phyloP scores from a whole-genome alignment of 2,797 vertebrate species.

The Dallia pectoralis region DNA sequence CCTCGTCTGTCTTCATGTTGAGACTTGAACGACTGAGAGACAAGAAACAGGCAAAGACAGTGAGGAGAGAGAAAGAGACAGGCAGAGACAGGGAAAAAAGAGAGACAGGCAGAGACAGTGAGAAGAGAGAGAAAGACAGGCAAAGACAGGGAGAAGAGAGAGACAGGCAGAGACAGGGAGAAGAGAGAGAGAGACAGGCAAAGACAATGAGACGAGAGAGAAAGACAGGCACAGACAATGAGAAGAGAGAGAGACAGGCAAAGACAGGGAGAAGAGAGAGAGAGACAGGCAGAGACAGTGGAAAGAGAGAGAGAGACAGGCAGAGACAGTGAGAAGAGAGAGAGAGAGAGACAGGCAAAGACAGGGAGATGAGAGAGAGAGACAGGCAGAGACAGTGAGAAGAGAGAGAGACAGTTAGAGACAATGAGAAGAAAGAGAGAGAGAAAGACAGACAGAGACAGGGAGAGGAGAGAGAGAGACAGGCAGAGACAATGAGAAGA shows the following conservation, averaged over 20 bases:
- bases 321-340: background rate
- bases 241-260: background rate
- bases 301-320: background rate
- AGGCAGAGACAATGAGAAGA: background rate
- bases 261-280: conserved; percentile 30
- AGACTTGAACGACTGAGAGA: conserved; percentile 87
- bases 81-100: background rate
- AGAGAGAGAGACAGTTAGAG: conserved; percentile 4
- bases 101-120: background rate
- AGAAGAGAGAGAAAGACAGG: background rate
- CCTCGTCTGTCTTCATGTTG: conserved; percentile 88
- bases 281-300: conserved; percentile 7
- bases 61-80: background rate
- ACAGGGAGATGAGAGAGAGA: background rate
- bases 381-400: too few relatives aligned
- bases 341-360: background rate
- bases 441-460: background rate
- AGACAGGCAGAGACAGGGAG: background rate
- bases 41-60: conserved; percentile 8
- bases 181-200: background rate
- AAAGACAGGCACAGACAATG: background rate
- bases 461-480: conserved; percentile 1
- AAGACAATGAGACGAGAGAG: conserved; percentile 1
- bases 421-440: background rate
- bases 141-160: too few relatives aligned